phyloP scores from a whole-genome alignment of 2,113 vertebrate species.

The Lepisosteus osseus region DNA sequence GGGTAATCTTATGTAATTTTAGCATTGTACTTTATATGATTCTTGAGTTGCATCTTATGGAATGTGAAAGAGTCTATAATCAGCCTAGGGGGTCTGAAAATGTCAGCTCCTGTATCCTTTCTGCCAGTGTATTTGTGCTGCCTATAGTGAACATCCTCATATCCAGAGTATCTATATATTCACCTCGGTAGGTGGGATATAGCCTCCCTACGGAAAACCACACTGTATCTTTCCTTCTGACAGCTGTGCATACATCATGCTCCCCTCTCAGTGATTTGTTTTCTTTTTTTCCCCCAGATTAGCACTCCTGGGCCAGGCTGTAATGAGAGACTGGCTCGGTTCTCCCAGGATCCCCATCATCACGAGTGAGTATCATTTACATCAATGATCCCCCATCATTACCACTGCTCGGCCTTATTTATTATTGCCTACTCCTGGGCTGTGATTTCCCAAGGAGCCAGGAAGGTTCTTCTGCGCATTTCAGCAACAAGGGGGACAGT shows the following conservation, averaged over 20 bases:
- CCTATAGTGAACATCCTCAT: slow-evolving; percentile 41
- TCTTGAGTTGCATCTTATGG: too few species aligned
- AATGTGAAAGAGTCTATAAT: too few species aligned
- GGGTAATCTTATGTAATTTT: too few species aligned
- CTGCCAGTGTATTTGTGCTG: slow-evolving; percentile 28
- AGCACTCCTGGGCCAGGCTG: slow-evolving; percentile 47
- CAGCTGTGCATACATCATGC: slow-evolving; percentile 74
- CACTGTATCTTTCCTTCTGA: slow-evolving; percentile 73
- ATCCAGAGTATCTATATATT: slow-evolving; percentile 23
- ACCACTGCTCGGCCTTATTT: slow-evolving; percentile 65
- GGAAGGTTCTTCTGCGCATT: not conserved
- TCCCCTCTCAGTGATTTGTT: slow-evolving; percentile 52
- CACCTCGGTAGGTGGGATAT: slow-evolving; percentile 41
- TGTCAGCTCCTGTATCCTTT: not conserved
- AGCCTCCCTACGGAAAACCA: slow-evolving; percentile 67
- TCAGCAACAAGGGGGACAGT: not conserved
- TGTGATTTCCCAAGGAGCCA: slow-evolving; percentile 1
- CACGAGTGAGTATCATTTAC: slow-evolving; percentile 77
- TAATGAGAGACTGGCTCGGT: slow-evolving; percentile 67
- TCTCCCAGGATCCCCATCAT: slow-evolving; percentile 70
- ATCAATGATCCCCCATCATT: slow-evolving; percentile 75
- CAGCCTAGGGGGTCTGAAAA: too few species aligned
- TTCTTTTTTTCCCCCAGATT: slow-evolving; percentile 61
- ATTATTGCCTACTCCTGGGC: slow-evolving; percentile 46
- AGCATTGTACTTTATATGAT: too few species aligned